Evolutionary conservation across 2,797 vertebrate genomes (phyloP).

Genomic region (Simalia tracyae): DNA sequence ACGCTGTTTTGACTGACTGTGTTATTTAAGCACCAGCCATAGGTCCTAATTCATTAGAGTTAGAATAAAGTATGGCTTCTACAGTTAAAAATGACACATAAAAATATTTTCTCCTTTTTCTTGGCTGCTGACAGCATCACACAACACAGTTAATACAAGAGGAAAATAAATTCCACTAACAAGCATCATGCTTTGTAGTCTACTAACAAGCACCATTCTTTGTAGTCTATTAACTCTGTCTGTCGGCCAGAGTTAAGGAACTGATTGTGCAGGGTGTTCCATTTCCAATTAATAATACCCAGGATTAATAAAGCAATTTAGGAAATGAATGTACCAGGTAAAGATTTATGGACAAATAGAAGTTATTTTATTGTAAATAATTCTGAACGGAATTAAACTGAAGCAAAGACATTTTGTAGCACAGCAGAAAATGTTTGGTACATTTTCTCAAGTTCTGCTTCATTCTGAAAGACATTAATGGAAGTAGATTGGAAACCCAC

Average conservation of each 20-base stretch:
- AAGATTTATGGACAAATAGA: conserved; percentile 63
- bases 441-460: conserved; percentile 55
- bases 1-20: conserved; percentile 36
- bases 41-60: conserved; percentile 40
- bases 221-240: conserved; percentile 59
- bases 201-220: conserved; percentile 59
- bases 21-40: conserved; percentile 30
- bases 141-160: conserved; percentile 36
- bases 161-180: conserved; percentile 63
- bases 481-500: not conserved
- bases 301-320: conserved; percentile 70
- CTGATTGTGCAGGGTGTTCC: conserved; percentile 55
- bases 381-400: conserved; percentile 58
- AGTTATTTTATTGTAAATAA: conserved; percentile 66
- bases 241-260: conserved; percentile 66
- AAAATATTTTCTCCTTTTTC: conserved; percentile 43
- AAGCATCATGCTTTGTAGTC: conserved; percentile 58
- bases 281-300: conserved; percentile 70
- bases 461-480: conserved; percentile 44
- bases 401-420: conserved; percentile 49
- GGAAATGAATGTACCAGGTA: conserved; percentile 62
- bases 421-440: conserved; percentile 34
- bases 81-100: conserved; percentile 36
- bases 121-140: conserved; percentile 26
- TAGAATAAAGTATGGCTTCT: conserved; percentile 47